These are phyloP conservation scores for Scaptomyza parva DNA, from an alignment of 2,888 invertebrate genomes.

Conservation along the genomic window DNA sequence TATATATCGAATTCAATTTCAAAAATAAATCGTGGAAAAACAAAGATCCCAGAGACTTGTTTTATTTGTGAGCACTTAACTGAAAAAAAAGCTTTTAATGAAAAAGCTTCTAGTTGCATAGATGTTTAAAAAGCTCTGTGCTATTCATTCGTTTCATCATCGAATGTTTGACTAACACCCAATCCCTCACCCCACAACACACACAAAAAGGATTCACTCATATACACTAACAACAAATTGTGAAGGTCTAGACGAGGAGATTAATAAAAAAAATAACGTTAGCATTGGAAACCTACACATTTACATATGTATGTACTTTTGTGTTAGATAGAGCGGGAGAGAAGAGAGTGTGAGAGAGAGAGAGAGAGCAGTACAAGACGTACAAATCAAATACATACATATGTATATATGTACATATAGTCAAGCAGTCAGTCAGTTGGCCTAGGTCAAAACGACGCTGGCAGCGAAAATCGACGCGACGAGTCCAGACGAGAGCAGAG, in stretches of 20 bases:
- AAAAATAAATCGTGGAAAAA: not conserved
- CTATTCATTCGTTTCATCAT: not conserved
- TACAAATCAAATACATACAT: slow-evolving; percentile 22
- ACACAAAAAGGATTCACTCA: slow-evolving; percentile 10
- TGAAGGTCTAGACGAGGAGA: slow-evolving; percentile 71
- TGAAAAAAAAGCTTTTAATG: not conserved
- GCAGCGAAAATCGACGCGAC: slow-evolving; percentile 21
- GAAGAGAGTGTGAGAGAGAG: slow-evolving; percentile 8
- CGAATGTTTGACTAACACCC: not conserved
- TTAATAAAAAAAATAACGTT: slow-evolving; percentile 32
- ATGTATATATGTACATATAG: slow-evolving; percentile 4
- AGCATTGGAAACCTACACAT: slow-evolving; percentile 29
- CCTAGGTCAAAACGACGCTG: slow-evolving; percentile 69
- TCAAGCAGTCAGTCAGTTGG: slow-evolving; percentile 50
- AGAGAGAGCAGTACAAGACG: not conserved
- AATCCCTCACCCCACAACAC: not conserved
- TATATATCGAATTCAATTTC: not conserved
- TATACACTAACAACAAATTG: slow-evolving; percentile 44
- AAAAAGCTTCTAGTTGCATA: not conserved
- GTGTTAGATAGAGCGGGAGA: slow-evolving; percentile 4
- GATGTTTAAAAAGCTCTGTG: not conserved
- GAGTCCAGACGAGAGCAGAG: slow-evolving; percentile 18
- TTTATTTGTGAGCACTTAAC: not conserved
- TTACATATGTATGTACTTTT: slow-evolving; percentile 4
- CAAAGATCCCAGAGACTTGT: not conserved